Evolutionary conservation across 2,888 invertebrate genomes (phyloP).

Genomic region (Pandemis heparana): DNA sequence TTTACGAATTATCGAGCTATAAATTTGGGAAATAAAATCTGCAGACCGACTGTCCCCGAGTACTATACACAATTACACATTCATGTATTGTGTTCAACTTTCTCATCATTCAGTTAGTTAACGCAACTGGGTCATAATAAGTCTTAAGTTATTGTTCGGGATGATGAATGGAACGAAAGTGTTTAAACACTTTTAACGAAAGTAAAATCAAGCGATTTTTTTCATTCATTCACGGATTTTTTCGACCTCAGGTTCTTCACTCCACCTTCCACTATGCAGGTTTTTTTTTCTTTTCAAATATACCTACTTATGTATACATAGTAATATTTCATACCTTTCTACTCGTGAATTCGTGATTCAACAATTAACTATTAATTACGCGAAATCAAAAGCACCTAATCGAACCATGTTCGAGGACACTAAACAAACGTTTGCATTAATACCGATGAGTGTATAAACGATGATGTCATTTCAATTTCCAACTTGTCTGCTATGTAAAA

Average conservation of each 20-base stretch:
- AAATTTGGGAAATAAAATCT: constrained; percentile 40
- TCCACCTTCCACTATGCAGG: background rate
- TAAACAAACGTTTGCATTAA: background rate
- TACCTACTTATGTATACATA: too few species aligned
- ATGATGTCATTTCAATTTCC: background rate
- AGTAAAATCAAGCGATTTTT: background rate
- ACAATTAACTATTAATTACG: too few species aligned
- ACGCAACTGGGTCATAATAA: constrained; percentile 31
- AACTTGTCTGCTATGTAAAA: background rate
- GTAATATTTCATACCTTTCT: background rate
- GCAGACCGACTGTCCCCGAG: constrained; percentile 29
- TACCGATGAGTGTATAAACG: background rate
- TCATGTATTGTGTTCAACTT: constrained; percentile 30
- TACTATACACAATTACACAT: constrained; percentile 23
- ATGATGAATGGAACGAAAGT: constrained; percentile 37
- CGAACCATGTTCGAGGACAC: background rate
- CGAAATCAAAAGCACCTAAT: background rate
- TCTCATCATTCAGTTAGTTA: constrained; percentile 37
- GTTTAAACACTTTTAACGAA: constrained; percentile 22
- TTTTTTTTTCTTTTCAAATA: too few species aligned
- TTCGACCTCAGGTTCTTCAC: background rate
- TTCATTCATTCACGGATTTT: background rate
- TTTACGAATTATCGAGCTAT: constrained; percentile 39
- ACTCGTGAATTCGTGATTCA: too few species aligned
- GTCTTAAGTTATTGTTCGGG: constrained; percentile 22